These are phyloP conservation scores for Astur gentilis DNA, from an alignment of 2,113 vertebrate genomes.

Conservation along the genomic window DNA sequence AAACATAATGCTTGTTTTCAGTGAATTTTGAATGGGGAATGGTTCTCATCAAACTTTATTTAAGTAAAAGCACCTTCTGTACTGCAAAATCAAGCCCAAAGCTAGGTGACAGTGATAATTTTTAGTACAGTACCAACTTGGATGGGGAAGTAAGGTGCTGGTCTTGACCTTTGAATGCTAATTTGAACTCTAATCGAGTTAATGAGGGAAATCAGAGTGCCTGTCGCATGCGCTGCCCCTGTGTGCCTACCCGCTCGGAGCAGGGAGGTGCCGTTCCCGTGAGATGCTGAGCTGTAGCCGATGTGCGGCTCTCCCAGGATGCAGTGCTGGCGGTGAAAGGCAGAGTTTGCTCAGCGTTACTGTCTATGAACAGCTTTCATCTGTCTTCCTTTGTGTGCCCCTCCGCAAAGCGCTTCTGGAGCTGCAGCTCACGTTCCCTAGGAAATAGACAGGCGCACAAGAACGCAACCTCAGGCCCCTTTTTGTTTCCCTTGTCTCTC, in stretches of 20 bases:
- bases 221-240: background rate
- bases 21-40: background rate
- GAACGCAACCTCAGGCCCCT: slow-evolving; percentile 10
- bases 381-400: slow-evolving; percentile 22
- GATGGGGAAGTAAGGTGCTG: background rate
- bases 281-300: background rate
- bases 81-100: background rate
- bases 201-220: background rate
- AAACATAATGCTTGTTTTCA: background rate
- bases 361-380: background rate
- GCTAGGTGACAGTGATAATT: background rate
- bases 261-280: background rate
- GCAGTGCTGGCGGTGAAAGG: background rate
- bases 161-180: background rate
- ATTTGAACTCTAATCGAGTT: background rate
- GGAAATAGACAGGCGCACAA: slow-evolving; percentile 22
- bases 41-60: background rate
- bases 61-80: background rate
- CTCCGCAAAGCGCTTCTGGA: background rate
- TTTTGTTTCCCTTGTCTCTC: slow-evolving; percentile 55
- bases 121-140: background rate
- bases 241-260: background rate
- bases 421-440: background rate
- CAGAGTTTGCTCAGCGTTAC: background rate
- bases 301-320: background rate